phyloP scores from a whole-genome alignment of 92 coral and sea anemone genomes.

The Anthopleura xanthogrammica region DNA sequence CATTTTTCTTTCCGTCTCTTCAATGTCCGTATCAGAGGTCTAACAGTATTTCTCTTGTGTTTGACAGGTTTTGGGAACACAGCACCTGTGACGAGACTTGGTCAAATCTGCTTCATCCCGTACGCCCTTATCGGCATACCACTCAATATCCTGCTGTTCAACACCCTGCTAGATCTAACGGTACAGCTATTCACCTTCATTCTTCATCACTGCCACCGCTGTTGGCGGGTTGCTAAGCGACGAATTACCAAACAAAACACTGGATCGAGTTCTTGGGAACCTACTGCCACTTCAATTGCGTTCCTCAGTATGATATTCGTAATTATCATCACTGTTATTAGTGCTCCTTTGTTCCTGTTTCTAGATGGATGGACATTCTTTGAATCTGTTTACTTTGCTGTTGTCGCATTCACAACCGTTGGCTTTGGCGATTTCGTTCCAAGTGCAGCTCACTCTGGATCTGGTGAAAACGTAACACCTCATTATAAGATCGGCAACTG shows the following conservation, averaged over 20 bases:
- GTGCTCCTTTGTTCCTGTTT: slow-evolving; percentile 44
- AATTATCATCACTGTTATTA: slow-evolving; percentile 6
- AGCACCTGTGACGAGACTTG: slow-evolving; percentile 50
- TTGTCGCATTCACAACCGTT: slow-evolving; percentile 60
- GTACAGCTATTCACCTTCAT: slow-evolving; percentile 31
- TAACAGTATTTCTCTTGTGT: not conserved
- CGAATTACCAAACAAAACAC: not conserved
- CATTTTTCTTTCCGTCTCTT: too few species aligned
- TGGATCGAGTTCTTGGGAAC: slow-evolving; percentile 17
- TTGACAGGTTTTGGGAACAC: slow-evolving; percentile 54
- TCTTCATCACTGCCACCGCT: slow-evolving; percentile 4
- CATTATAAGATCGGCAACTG: slow-evolving; percentile 59
- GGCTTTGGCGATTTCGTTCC: slow-evolving; percentile 72
- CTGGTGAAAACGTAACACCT: slow-evolving; percentile 40
- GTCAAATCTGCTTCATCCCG: slow-evolving; percentile 51
- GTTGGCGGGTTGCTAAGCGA: not conserved
- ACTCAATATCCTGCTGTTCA: slow-evolving; percentile 53
- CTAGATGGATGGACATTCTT: slow-evolving; percentile 52
- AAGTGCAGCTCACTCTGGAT: slow-evolving; percentile 29
- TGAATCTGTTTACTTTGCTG: slow-evolving; percentile 55
- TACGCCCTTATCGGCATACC: slow-evolving; percentile 66
- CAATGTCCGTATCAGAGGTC: too few species aligned
- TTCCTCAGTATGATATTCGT: slow-evolving; percentile 27
- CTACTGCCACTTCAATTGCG: slow-evolving; percentile 30
- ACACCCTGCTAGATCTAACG: slow-evolving; percentile 53